These are phyloP conservation scores for Sturnira hondurensis DNA, from an alignment of 2,113 vertebrate species.

Conservation along the genomic window DNA sequence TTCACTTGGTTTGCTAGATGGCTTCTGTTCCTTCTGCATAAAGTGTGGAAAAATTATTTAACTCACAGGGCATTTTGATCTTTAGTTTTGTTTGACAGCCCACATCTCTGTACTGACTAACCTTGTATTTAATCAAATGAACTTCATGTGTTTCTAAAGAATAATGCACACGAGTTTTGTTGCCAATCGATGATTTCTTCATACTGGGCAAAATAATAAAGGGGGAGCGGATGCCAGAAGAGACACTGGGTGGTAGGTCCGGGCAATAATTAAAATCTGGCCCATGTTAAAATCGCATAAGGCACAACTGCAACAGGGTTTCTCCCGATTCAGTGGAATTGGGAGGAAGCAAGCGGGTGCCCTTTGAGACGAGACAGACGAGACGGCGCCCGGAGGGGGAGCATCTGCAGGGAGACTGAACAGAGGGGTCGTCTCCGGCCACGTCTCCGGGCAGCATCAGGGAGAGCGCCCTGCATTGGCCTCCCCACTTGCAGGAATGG, in stretches of 20 bases:
- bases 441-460: background rate
- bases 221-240: background rate
- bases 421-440: background rate
- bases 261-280: background rate
- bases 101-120: background rate
- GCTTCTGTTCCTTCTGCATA: background rate
- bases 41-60: background rate
- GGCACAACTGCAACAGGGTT: background rate
- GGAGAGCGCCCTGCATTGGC: constrained; percentile 19
- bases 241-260: background rate
- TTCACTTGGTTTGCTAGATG: background rate
- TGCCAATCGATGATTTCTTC: background rate
- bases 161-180: background rate
- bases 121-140: constrained; percentile 4
- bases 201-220: background rate
- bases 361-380: background rate
- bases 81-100: background rate
- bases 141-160: background rate
- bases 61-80: background rate
- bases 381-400: background rate
- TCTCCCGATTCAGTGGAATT: background rate
- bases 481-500: background rate
- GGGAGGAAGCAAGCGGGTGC: background rate
- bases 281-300: background rate
- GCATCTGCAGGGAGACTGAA: background rate